phyloP scores from a whole-genome alignment of 2,888 invertebrate species.

The Coecobrya sp. region DNA sequence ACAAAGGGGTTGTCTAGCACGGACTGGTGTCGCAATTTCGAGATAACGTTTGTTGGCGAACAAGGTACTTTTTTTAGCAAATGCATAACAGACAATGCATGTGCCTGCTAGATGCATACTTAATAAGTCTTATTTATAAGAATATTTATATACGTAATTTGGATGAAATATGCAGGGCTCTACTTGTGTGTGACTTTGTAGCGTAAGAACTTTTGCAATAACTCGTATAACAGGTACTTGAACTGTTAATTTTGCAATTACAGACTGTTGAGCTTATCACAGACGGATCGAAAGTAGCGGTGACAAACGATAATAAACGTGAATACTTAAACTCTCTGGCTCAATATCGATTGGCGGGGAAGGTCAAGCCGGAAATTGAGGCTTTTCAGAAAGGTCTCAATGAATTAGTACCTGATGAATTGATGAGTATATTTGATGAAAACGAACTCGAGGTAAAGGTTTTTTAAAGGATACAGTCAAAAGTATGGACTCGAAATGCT shows the following conservation, averaged over 20 bases:
- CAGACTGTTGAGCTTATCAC: conserved; percentile 93
- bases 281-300: conserved; percentile 93
- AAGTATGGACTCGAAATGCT: neutral
- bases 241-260: neutral
- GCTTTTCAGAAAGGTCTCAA: conserved; percentile 96
- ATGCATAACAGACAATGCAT: neutral
- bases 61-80: conserved; percentile 90
- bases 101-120: neutral
- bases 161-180: conserved; percentile 63
- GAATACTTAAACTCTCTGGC: conserved; percentile 96
- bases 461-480: too few species aligned
- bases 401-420: conserved; percentile 96
- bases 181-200: conserved; percentile 91
- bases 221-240: too few species aligned
- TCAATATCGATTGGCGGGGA: conserved; percentile 94
- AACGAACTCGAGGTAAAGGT: conserved; percentile 96
- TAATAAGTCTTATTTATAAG: neutral
- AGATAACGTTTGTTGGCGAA: conserved; percentile 97
- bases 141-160: neutral
- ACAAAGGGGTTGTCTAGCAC: conserved; percentile 95
- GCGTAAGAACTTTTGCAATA: too few species aligned
- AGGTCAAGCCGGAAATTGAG: conserved; percentile 94
- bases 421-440: conserved; percentile 98
- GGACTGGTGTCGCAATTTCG: conserved; percentile 98
- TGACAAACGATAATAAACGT: conserved; percentile 92